Evolutionary conservation across 2,113 vertebrate species (phyloP).

Genomic region (Microtus montanus): DNA sequence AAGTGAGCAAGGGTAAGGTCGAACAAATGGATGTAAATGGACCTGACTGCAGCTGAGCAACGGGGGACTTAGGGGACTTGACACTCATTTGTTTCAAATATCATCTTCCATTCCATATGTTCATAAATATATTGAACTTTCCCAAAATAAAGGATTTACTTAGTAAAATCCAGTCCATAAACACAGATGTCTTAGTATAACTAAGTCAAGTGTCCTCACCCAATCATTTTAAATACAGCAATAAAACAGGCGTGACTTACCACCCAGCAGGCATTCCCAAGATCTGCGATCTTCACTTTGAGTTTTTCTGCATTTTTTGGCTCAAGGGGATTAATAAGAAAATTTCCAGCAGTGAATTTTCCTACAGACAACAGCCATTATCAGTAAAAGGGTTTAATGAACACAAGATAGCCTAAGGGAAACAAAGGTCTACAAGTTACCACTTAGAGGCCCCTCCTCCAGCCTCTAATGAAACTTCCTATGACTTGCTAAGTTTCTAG

Average conservation of each 20-base stretch:
- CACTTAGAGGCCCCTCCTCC: neutral
- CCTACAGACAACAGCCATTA: conserved; percentile 83
- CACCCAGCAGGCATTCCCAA: conserved; percentile 99
- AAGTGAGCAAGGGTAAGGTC: neutral
- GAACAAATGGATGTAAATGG: neutral
- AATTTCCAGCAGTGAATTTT: conserved; percentile 90
- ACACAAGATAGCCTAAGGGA: neutral
- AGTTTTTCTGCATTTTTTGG: conserved; percentile 95
- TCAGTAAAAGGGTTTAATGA: conserved; percentile 53
- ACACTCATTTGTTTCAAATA: neutral
- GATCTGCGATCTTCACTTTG: conserved; percentile 98
- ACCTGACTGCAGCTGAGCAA: neutral
- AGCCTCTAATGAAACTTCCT: neutral
- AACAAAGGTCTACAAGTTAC: conserved; percentile 24
- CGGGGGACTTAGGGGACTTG: too few species aligned
- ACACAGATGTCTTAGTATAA: neutral
- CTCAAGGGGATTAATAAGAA: conserved; percentile 96
- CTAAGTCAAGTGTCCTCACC: neutral
- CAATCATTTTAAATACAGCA: neutral
- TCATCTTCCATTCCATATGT: too few species aligned
- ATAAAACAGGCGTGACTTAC: conserved; percentile 86
- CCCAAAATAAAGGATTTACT: neutral
- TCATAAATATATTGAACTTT: neutral
- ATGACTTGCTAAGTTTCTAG: neutral
- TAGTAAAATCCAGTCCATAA: neutral